Evolutionary conservation across 1,140 invertebrate genomes (phyloP).

Genomic region (Oreohelix idahoensis): DNA sequence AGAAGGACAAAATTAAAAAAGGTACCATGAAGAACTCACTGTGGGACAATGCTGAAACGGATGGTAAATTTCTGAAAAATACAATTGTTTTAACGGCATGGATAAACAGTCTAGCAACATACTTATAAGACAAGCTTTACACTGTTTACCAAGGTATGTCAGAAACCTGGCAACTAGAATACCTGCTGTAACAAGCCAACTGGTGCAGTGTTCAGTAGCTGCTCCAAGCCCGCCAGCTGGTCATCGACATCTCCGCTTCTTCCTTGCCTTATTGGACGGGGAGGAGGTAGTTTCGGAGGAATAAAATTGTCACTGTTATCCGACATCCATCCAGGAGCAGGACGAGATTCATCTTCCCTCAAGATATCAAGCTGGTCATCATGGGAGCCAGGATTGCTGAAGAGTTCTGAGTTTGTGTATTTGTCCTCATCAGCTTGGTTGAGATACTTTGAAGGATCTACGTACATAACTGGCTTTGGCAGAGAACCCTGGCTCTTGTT

Average conservation of each 20-base stretch:
- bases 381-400: constrained; percentile 63
- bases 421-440: constrained; percentile 54
- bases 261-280: constrained; percentile 27
- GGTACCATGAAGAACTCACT: too few relatives aligned
- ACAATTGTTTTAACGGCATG: too few relatives aligned
- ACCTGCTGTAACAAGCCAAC: constrained; percentile 44
- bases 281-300: constrained; percentile 36
- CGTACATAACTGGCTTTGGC: constrained; percentile 61
- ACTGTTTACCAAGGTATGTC: too few relatives aligned
- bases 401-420: constrained; percentile 65
- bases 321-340: constrained; percentile 54
- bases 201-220: constrained; percentile 29
- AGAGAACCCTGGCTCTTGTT: constrained; percentile 42
- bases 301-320: constrained; percentile 53
- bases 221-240: constrained; percentile 28
- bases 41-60: too few relatives aligned
- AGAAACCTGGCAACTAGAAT: too few relatives aligned
- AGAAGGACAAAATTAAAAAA: too few relatives aligned
- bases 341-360: constrained; percentile 46
- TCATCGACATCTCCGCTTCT: constrained; percentile 12
- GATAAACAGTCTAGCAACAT: too few relatives aligned
- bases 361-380: constrained; percentile 47
- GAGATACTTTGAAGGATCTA: constrained; percentile 38
- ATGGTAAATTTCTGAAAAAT: too few relatives aligned
- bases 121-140: too few relatives aligned